Percentiles rank a stretch among this genome's conserved stretches.
Conservation (phyloP, 2,888 invertebrate genomes). For the Napeogenes sylphis region DNA sequence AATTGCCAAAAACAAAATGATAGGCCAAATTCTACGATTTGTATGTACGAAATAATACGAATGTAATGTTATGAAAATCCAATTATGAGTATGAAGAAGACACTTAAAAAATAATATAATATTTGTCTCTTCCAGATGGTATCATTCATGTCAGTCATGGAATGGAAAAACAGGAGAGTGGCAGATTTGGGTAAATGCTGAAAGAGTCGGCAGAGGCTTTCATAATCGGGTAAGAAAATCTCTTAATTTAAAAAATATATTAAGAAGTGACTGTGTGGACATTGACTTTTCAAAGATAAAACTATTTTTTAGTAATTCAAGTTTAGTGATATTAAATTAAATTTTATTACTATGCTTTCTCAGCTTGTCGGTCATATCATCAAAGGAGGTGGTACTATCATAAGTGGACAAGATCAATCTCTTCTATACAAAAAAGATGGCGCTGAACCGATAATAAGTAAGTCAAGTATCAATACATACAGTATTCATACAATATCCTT, state of each 20-base stretch:
- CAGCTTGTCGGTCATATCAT: conserved; percentile 88
- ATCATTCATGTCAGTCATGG: conserved; percentile 92
- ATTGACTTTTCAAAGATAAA: too few species aligned
- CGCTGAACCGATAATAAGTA: conserved; percentile 52
- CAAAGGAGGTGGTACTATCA: conserved; percentile 84
- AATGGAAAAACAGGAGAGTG: conserved; percentile 93
- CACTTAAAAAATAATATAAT: not conserved
- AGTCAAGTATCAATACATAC: conserved; percentile 28
- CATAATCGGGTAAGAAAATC: conserved; percentile 86
- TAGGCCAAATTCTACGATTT: too few species aligned
- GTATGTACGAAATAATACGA: too few species aligned
- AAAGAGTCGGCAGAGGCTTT: conserved; percentile 90
- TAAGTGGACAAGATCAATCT: conserved; percentile 85
- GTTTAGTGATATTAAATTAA: not conserved
- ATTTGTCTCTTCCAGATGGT: conserved; percentile 79
- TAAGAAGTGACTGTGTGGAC: not conserved
- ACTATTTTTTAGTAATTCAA: not conserved
- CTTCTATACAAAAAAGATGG: conserved; percentile 54
- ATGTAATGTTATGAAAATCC: too few species aligned
- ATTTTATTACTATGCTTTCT: conserved; percentile 3
- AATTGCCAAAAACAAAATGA: too few species aligned
- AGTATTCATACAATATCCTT: not conserved
- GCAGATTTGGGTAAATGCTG: conserved; percentile 93
- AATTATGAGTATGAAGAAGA: too few species aligned
- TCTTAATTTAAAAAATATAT: not conserved